Percentiles rank a stretch among this genome's conserved stretches.
phyloP scores from a whole-genome alignment of 1,140 invertebrate genomes.

The Yoshiicerus persimilis region DNA sequence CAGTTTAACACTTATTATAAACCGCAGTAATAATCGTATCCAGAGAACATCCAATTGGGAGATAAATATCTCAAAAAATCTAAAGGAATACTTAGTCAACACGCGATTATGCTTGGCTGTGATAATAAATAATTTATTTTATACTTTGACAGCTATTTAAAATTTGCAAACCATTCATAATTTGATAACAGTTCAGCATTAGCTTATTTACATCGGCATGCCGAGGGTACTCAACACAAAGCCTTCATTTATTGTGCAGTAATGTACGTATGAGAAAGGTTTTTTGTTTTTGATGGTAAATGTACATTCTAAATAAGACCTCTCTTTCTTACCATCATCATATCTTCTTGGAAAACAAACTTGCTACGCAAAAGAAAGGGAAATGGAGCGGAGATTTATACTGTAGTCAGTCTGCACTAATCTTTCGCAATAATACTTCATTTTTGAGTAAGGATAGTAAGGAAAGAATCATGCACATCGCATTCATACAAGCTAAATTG shows the following conservation, averaged over 20 bases:
- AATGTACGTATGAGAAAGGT: background rate
- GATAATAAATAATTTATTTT: background rate
- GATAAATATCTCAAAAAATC: background rate
- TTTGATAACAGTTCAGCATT: background rate
- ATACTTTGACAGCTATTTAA: background rate
- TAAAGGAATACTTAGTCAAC: background rate
- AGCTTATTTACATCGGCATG: background rate
- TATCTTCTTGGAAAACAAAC: background rate
- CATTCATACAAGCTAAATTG: no score
- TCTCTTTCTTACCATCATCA: background rate
- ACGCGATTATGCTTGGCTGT: background rate
- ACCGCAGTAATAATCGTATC: no score
- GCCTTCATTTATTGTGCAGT: background rate
- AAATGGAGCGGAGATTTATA: background rate
- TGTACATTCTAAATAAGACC: no score
- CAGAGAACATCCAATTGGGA: no score
- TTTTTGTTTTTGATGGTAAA: background rate
- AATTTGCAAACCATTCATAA: background rate
- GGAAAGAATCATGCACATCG: no score
- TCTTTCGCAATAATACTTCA: no score
- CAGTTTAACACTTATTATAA: no score
- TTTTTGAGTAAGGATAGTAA: no score
- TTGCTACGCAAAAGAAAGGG: background rate
- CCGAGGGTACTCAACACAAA: background rate
- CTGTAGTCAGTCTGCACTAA: no score